Evolutionary conservation across 2,797 vertebrate genomes (phyloP), one percentile per base, ranked within the genome.

Genomic region (Heliangelus exortis): DNA sequence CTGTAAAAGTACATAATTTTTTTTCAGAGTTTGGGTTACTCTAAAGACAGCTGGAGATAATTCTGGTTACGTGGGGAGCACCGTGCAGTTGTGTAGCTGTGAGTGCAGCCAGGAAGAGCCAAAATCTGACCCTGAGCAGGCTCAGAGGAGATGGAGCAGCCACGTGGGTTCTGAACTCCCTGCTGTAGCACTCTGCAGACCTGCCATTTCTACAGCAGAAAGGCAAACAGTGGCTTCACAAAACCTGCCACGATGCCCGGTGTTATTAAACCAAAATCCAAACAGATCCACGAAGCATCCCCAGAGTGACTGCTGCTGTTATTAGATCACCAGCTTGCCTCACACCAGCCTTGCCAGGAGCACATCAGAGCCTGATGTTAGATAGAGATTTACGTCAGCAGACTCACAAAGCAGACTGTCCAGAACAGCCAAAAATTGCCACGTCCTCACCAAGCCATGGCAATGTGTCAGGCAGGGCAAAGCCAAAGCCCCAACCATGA

Each of bases 351-450:
- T 28, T 51, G 75, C 75, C 89, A 80, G 75, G 72, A 87, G 82
- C 21, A 0, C 8, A 66, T 62, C 72, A 10, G 75, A 67, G 89
- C 55, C 87, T 0, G 87, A 90, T 94, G 94, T 31, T 47, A 92
- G 95, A 94, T 95, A 94, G 0, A 85, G 87, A 91, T 94, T 94
- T 88, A 88, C 90, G 87, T 95, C 95, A 96, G 83, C 3, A 4
- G 10, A 0, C 48, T 25, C 1, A 1, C 19, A 4, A 59, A 65
- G 73, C 81, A 57, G 65, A 43, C 39, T 34, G 87, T 26, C 63
- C 91, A 45, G 82, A 92, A 89, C 76, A 58, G 31, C 25, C 90
- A 47, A 68, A 81, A 68, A 21, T 0, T 11, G 76, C 39, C 94
- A 68, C 17, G 0, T 50, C 75, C 89, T 88, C 62, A n/a, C 91